These are phyloP conservation scores for Motacilla alba DNA, from an alignment of 2,113 vertebrate species.

Conservation along the genomic window DNA sequence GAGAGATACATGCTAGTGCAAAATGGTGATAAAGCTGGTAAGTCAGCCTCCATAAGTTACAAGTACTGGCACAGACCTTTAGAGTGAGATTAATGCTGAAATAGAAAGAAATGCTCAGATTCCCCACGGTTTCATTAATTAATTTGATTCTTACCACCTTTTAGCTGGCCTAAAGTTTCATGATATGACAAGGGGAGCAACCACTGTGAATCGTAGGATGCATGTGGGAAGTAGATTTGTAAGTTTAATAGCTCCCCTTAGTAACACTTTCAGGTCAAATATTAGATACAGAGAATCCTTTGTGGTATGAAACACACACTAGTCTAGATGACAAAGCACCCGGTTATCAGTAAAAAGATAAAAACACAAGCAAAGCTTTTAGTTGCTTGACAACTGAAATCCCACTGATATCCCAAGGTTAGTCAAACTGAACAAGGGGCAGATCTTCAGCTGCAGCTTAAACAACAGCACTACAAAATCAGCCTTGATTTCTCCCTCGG, in stretches of 20 bases:
- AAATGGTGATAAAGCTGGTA: background rate
- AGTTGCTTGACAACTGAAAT: background rate
- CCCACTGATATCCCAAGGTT: background rate
- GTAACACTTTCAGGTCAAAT: background rate
- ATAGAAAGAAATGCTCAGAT: background rate
- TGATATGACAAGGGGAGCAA: rapidly evolving
- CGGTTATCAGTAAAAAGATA: background rate
- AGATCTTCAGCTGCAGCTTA: background rate
- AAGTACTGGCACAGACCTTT: background rate
- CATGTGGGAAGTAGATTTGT: background rate
- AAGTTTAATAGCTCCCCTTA: background rate
- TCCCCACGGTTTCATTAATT: background rate
- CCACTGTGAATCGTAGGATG: background rate
- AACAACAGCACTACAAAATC: background rate
- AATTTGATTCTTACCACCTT: background rate
- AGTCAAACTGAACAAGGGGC: background rate
- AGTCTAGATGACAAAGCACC: background rate
- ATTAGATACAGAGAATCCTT: background rate
- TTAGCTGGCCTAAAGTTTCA: rapidly evolving
- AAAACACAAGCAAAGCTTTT: background rate
- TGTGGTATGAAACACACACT: background rate
- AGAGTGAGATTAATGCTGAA: background rate
- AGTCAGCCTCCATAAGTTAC: background rate
- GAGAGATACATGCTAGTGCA: background rate
- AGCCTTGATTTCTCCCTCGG: background rate